Evolutionary conservation across 2,888 invertebrate genomes (phyloP).

Genomic region (Ochlodes sylvanus): DNA sequence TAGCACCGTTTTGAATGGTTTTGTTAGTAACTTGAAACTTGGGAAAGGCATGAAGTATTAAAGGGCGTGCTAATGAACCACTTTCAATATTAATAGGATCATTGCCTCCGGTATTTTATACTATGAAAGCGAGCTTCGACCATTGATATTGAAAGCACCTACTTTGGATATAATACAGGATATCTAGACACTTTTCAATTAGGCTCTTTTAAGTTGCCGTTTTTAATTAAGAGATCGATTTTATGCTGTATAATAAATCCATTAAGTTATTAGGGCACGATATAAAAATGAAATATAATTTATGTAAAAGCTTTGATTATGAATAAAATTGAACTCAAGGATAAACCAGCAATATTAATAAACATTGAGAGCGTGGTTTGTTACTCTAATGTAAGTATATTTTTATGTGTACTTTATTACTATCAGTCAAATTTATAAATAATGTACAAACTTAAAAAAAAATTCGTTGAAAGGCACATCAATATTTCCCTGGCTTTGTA

Average conservation of each 20-base stretch:
- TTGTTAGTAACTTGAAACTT: background rate
- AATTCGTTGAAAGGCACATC: no score
- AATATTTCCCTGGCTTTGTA: no score
- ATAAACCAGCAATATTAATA: no score
- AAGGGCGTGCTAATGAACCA: conserved; percentile 39
- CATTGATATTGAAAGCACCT: conserved; percentile 26
- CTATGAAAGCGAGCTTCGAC: conserved; percentile 29
- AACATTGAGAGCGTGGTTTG: no score
- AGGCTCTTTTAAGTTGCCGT: conserved; percentile 15
- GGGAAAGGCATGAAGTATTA: conserved; percentile 24
- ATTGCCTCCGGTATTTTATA: conserved; percentile 34
- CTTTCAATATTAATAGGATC: conserved; percentile 39
- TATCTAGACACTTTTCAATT: conserved; percentile 22
- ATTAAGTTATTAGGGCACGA: background rate
- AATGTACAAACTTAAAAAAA: no score
- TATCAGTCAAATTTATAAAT: no score
- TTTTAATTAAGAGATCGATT: conserved; percentile 24
- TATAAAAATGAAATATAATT: background rate
- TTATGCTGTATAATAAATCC: conserved; percentile 1
- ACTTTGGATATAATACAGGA: conserved; percentile 19
- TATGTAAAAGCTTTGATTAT: no score
- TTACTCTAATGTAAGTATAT: no score
- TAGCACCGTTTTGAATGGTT: background rate
- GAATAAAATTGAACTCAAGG: no score
- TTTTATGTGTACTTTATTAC: no score